Conservation (phyloP, 2,888 invertebrate species). For the Plagodis dolabraria region DNA sequence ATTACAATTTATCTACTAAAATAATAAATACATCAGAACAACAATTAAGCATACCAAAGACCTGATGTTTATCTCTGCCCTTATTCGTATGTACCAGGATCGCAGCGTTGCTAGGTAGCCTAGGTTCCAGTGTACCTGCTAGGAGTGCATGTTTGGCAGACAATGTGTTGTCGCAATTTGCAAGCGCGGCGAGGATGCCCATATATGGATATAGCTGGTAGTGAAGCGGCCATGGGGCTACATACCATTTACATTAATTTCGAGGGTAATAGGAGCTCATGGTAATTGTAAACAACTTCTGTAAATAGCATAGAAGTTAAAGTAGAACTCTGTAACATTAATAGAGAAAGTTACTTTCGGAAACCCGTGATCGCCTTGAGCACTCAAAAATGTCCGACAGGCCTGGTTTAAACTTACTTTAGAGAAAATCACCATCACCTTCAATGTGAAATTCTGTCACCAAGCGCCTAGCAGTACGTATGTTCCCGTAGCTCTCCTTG, state of each 20-base stretch:
- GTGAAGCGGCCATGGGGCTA: conserved; percentile 37
- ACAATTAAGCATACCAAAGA: conserved; percentile 36
- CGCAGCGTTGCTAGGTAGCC: conserved; percentile 9
- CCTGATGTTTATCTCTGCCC: conserved; percentile 50
- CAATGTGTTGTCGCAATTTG: conserved; percentile 82
- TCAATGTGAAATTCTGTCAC: no score
- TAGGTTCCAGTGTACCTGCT: conserved; percentile 35
- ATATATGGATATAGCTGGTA: conserved; percentile 53
- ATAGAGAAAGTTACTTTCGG: no score
- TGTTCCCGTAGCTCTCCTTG: no score
- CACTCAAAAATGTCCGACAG: no score
- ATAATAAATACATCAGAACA: conserved; percentile 34
- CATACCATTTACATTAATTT: conserved; percentile 42
- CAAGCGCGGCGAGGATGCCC: conserved; percentile 71
- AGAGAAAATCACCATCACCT: no score
- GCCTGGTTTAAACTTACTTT: no score
- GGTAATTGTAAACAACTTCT: conserved; percentile 10
- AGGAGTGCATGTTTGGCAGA: conserved; percentile 59
- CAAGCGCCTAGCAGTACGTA: no score
- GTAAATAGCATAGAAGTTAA: not conserved
- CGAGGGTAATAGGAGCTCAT: conserved; percentile 25
- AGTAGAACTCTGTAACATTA: no score
- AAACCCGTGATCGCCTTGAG: no score
- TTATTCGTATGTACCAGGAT: conserved; percentile 35
- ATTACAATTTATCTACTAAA: not conserved